Evolutionary conservation across 2,113 vertebrate species (phyloP), one percentile per base, ranked within the genome.

Genomic region (Anguilla japonica): DNA sequence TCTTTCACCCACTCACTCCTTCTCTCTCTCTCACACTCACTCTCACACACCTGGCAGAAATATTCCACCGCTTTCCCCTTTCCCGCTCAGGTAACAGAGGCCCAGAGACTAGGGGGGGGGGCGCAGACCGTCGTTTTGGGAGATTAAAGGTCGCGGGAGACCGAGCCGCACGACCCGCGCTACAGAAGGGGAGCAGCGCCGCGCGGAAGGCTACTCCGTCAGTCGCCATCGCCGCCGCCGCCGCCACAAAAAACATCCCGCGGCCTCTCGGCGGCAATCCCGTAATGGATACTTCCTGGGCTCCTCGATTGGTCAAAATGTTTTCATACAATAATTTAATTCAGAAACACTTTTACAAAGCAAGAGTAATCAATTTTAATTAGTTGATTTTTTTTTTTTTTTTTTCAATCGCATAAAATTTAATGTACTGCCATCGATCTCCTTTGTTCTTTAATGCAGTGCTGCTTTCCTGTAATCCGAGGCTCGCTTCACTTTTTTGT

Each of bases 281-380:
- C 96, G 95, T 96, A 96, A 96, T 96, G 96, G 96, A 96, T 95
- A 96, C 96, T 96, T 96, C 95, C 95, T 94, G 93, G 92, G 95
- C 93, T 94, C 94, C 94, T 93, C 93, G 89, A 96, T 95, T 96
- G 96, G 95, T 96, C 95, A 96, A 96, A 96, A 96, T 96, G 95
- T 96, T 96, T 96, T 96, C 94, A 96, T 96, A 95, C 94, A 96
- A 96, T 96, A 96, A 96, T 96, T 96, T 96, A 96, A 96, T 96
- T 96, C 95, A 94, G 94, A 95, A 96, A 96, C 96, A 96, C 96
- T 96, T 96, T 96, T 96, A 96, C 95, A 95, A 96, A 96, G 95
- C 95, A 94, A 92, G 92, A 94, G 94, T 96, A 95, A 96, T 96
- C 96, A 95, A 96, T 96, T 96, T 96, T 96, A 96, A 96, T 96